A percentile compares a stretch with the other conserved stretches of the same genome.
These are phyloP conservation scores for Rhabdophis nuchalis DNA, from an alignment of 2,797 vertebrate genomes.

Conservation along the genomic window DNA sequence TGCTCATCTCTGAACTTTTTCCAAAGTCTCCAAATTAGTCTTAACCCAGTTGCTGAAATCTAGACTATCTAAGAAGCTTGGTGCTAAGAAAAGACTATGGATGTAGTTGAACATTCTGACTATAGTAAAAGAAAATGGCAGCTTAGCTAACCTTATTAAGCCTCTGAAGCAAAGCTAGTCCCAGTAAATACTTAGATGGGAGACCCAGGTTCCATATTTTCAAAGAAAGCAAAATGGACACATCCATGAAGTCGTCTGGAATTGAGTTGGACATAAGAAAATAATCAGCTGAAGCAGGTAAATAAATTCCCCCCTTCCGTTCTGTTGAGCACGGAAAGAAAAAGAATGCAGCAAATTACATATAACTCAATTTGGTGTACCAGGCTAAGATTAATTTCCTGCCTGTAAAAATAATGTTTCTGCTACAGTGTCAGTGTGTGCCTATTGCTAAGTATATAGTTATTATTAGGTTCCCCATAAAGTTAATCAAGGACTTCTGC, in stretches of 20 bases:
- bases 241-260: neutral
- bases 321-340: neutral
- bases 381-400: neutral
- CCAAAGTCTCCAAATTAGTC: neutral
- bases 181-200: neutral
- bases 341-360: neutral
- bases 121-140: neutral
- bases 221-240: neutral
- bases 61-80: neutral
- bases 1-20: no score
- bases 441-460: neutral
- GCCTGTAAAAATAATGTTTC: neutral
- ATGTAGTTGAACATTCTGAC: neutral
- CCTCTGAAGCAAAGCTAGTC: neutral
- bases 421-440: neutral
- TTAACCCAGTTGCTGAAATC: neutral
- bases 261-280: neutral
- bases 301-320: neutral
- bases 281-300: neutral
- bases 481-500: neutral
- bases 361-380: neutral
- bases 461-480: neutral
- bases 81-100: neutral
- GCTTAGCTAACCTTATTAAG: neutral
- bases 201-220: neutral